phyloP scores from a whole-genome alignment of 2,888 invertebrate genomes.

The Watsonalla binaria region DNA sequence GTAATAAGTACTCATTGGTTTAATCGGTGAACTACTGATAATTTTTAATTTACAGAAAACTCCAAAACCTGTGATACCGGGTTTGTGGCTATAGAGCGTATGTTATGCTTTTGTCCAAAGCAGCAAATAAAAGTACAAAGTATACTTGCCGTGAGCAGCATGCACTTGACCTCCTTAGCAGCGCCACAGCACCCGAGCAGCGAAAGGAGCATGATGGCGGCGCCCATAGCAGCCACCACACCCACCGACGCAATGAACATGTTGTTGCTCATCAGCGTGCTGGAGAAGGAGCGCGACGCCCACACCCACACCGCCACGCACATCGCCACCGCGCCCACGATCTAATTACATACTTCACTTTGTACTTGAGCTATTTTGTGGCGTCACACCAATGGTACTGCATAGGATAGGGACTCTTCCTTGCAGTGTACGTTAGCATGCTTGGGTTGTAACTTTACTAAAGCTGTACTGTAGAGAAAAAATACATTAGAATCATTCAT shows the following conservation, averaged over 20 bases:
- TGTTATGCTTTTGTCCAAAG: no score
- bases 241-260: conserved; percentile 92
- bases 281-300: conserved; percentile 89
- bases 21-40: no score
- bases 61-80: no score
- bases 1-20: no score
- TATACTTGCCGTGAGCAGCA: conserved; percentile 90
- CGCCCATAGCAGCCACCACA: conserved; percentile 90
- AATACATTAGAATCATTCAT: no score
- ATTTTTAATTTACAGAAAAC: no score
- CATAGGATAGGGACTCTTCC: no score
- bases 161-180: conserved; percentile 95
- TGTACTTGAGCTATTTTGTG: neutral
- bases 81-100: no score
- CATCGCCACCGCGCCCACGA: conserved; percentile 87
- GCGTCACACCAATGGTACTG: no score
- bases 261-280: conserved; percentile 91
- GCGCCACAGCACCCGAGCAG: conserved; percentile 96
- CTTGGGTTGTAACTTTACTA: no score
- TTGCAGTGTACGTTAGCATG: no score
- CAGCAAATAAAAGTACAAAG: neutral
- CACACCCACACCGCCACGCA: conserved; percentile 91
- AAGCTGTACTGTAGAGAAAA: no score
- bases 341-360: conserved; percentile 62
- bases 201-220: conserved; percentile 88